Base-by-base conservation (phyloP, 2,888 invertebrate genomes). In the Autographa pulchrina region DNA sequence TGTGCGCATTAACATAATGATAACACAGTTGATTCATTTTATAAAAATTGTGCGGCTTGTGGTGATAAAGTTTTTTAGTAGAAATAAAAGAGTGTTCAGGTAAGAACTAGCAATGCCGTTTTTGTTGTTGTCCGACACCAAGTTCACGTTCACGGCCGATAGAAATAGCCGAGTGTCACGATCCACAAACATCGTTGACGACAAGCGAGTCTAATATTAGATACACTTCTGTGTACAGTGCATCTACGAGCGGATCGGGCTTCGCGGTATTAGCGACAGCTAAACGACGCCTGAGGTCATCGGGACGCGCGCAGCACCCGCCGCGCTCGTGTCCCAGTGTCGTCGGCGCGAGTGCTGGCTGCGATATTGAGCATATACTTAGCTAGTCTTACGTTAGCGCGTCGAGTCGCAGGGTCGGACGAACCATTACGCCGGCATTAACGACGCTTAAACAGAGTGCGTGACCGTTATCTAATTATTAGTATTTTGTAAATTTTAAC, bases 121-220 rank as follows among this genome's bases (percentile, higher is more conserved):
- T 38, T 25, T 25, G 25, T 25, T 3, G 25, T 25, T 31, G 54
- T 14, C 18, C 25, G 14, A 32, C 41, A 88, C 85, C 91, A 91
- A 91, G 91, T 91, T 91, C 92, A 90, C 82, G 90, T 77, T 75
- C 84, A 85, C 71, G 86, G 85, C 69, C 68, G 61, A 62, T 71
- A 75, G 83, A 88, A 87, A 87, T 87, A 88, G 83, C 78, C 67
- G 73, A 73, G 20, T 31, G 38, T 75, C 48, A n/a, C 48, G 48
- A n/a, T 78, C 68, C 72, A 76, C 71, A 20, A 59, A 52, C 65
- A 58, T 72, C 63, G 64, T 71, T 69, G 72, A 62, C 67, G 58
- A 72, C 66, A 48, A 66, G 18, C 68, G 67, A 58, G 65, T 67
- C 80, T 78, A 79, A 75, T 82, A 67, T 80, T 72, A 75, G 81